Evolutionary conservation across 1,140 invertebrate species (phyloP), one percentile per base, ranked within the genome.

Genomic region (Zeugodacus cucurbitae): DNA sequence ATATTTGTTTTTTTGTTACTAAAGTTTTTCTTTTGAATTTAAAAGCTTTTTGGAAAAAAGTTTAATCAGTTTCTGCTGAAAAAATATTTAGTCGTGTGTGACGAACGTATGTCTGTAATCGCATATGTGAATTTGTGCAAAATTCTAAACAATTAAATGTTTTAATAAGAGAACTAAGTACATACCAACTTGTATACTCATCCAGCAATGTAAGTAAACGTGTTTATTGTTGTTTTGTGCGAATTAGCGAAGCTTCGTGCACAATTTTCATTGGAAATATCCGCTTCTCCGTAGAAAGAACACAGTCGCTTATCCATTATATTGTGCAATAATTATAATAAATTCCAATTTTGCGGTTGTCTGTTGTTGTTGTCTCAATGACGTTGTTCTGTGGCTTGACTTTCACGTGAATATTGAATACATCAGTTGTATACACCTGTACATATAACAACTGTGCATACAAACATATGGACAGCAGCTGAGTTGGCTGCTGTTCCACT

Each of bases 241-340:
- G 22, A 44, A 20, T 78, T 78, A 41, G n/a, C 7, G 20, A 44
- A 78, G 34, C 37, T 14, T 17, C n/a, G 34, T 78, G 70, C 37
- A 78, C 44, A 54, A 54, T 82, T 82, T 82, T 82, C 37, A 29
- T 48, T 82, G 74, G 41, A 82, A 82, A 82, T 26, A 29, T 48
- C 74, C 17, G 17, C 34, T 20, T 34, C 20, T 22, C 34, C 20
- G 41, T 37, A 74, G 0, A 14, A 67, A 74, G 2, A 29, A 67
- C 14, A 26, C 14, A 26, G 32, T 67, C 14, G 22, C 20, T n/a
- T 62, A 62, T 62, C 59, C 59, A 62, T 8, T 10, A 62, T 62
- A 54, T 54, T 62, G 26, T 67, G 14, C n/a, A n/a, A 34, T 74
- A 74, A 41, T 41, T 44, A 10, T 8, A 62, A 2, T 8, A 62